phyloP scores from a whole-genome alignment of 2,797 vertebrate species.

The Varecia variegata region DNA sequence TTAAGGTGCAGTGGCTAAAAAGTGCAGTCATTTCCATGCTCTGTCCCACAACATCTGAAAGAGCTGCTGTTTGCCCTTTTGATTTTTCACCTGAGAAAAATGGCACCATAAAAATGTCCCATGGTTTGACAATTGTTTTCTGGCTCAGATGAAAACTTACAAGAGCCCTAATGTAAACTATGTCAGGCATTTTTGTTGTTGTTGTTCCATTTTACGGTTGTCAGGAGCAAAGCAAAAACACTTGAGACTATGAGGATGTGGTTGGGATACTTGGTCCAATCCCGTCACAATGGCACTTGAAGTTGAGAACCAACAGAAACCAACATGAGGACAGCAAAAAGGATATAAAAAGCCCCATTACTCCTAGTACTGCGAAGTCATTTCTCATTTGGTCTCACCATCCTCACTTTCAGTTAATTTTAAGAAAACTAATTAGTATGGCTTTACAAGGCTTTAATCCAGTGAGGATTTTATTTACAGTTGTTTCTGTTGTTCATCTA shows the following conservation, averaged over 20 bases:
- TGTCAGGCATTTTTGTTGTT: not conserved
- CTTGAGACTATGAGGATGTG: rapidly evolving
- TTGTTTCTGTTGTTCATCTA: constrained; percentile 12
- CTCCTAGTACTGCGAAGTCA: not conserved
- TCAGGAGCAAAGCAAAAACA: not conserved
- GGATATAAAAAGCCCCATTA: not conserved
- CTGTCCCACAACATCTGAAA: not conserved
- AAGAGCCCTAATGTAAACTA: not conserved
- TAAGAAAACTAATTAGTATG: not conserved
- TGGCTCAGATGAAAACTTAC: not conserved
- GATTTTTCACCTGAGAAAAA: not conserved
- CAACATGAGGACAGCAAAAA: not conserved
- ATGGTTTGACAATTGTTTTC: not conserved
- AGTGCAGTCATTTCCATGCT: not conserved
- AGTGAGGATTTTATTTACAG: constrained; percentile 5
- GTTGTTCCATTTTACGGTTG: not conserved
- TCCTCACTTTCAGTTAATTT: not conserved
- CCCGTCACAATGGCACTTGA: not conserved
- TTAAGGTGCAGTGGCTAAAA: not conserved
- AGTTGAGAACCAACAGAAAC: not conserved
- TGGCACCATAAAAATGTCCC: not conserved
- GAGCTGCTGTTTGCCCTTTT: not conserved
- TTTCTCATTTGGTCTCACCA: not conserved
- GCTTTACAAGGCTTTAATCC: constrained; percentile 8
- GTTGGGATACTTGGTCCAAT: not conserved